Evolutionary conservation across 2,888 invertebrate species (phyloP), one percentile per base, ranked within the genome.

Genomic region (Vanessa cardui): DNA sequence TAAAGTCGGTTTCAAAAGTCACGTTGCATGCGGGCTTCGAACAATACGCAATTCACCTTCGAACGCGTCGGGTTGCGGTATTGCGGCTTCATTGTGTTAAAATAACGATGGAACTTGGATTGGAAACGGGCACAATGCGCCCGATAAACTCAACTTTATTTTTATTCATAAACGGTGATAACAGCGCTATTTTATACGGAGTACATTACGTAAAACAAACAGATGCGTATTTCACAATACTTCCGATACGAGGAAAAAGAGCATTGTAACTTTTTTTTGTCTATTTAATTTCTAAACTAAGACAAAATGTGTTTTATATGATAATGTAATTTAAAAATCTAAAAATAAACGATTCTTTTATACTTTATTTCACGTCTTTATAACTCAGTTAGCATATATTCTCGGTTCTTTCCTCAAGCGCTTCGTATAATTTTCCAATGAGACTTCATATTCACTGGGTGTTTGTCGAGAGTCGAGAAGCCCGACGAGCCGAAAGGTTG

Each of bases 41-140:
- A 92, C 92, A 92, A 92, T 92, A 91, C 91, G 91, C 91, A 92
- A 92, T 92, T 92, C 92, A 91, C 91, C 91, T 92, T 90, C 92
- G 89, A 86, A 84, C 89, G 90, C 88, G 87, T 89, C 88, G 89
- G 82, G 90, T 92, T 92, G 92, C 91, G 92, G 92, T 91, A 87
- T 90, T 90, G 92, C 92, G 90, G 91, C 90, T 89, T 87, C 89
- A 91, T 91, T 92, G 92, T 92, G 90, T 89, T 90, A 84, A 87
- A 88, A 87, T 91, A 90, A 90, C 88, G 88, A 89, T 85, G 85
- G 82, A 86, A 83, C 85, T 85, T 80, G 80, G 81, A 86, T 86
- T 88, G 86, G 86, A 86, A 87, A 83, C 83, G 80, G 84, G 80
- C 82, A 85, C 83, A 84, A 83, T 86, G 81, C 79, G 79, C 77